Conservation (phyloP, 2,888 invertebrate species). For the Pterostichus niger region DNA sequence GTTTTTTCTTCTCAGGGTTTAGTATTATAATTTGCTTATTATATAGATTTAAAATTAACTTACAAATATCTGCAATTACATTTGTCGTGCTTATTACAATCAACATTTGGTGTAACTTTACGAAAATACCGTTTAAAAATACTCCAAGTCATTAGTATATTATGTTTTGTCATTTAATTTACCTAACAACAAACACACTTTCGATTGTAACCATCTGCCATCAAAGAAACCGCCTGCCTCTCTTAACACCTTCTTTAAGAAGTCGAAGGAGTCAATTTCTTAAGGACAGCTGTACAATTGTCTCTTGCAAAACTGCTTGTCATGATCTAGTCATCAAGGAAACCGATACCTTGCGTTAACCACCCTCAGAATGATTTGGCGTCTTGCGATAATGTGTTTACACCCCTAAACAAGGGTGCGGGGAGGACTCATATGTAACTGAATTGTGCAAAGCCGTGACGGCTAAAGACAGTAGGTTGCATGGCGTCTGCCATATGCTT, state of each 20-base stretch:
- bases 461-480: constrained; percentile 9
- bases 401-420: constrained; percentile 13
- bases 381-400: constrained; percentile 65
- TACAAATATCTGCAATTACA: no score
- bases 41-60: no score
- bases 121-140: no score
- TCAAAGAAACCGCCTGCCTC: constrained; percentile 28
- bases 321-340: constrained; percentile 71
- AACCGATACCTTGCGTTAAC: constrained; percentile 59
- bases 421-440: constrained; percentile 20
- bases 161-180: no score
- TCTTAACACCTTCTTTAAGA: constrained; percentile 3
- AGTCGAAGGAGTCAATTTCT: constrained; percentile 15
- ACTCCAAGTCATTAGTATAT: no score
- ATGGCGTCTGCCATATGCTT: constrained; percentile 49
- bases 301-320: constrained; percentile 69
- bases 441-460: constrained; percentile 60
- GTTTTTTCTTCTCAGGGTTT: no score
- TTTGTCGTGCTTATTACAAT: no score
- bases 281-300: constrained; percentile 33
- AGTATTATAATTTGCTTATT: no score
- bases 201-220: constrained; percentile 17
- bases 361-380: constrained; percentile 69
- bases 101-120: no score
- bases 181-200: neutral